A percentile compares a stretch with the other conserved stretches of the same genome.
phyloP scores from a whole-genome alignment of 2,888 invertebrate genomes.

The Rhogogaster chlorosoma region DNA sequence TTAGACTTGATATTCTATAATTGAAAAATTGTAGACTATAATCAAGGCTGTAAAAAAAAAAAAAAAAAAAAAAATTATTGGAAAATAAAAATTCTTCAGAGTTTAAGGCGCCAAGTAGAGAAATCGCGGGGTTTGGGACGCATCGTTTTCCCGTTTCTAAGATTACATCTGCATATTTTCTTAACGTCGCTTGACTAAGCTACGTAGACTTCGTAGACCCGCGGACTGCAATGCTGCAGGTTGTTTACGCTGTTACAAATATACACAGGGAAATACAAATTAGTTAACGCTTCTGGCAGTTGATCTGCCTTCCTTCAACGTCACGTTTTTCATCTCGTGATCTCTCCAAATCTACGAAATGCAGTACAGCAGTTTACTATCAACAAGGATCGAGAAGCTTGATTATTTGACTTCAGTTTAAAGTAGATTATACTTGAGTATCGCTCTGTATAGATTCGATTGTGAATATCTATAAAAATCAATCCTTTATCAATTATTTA shows the following conservation, averaged over 20 bases:
- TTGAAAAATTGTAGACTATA: neutral
- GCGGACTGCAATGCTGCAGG: neutral
- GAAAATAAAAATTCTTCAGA: neutral
- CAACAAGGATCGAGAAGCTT: neutral
- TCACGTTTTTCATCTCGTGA: neutral
- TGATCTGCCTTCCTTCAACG: slow-evolving; percentile 33
- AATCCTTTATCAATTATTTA: neutral
- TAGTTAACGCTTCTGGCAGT: slow-evolving; percentile 31
- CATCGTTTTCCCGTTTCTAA: slow-evolving; percentile 35
- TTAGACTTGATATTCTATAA: neutral
- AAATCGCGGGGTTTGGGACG: slow-evolving; percentile 3
- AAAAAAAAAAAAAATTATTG: neutral
- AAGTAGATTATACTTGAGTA: neutral
- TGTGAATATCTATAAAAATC: neutral
- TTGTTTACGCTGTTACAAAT: slow-evolving; percentile 44
- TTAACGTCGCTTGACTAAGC: slow-evolving; percentile 38
- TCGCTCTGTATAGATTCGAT: neutral
- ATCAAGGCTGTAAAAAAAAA: neutral
- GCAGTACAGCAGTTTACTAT: neutral
- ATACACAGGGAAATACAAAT: slow-evolving; percentile 28
- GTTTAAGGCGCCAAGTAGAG: neutral
- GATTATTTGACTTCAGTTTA: neutral
- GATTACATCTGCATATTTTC: slow-evolving; percentile 50
- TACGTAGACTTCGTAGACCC: slow-evolving; percentile 19
- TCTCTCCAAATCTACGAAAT: neutral